Conservation (phyloP, 2,113 vertebrate species). For the Gorilla gorilla region DNA sequence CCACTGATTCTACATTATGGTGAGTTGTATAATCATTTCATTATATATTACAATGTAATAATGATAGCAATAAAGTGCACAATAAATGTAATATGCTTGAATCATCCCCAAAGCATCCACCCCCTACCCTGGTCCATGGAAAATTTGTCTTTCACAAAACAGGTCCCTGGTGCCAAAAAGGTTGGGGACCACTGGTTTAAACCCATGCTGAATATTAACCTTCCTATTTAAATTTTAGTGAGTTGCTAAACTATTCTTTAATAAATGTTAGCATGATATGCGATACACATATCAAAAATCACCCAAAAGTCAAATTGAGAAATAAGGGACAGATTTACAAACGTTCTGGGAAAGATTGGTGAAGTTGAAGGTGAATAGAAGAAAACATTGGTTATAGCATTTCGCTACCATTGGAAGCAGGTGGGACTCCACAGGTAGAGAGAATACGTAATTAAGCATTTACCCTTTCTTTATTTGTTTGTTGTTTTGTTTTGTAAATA, state of each 20-base stretch:
- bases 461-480: neutral
- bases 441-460: neutral
- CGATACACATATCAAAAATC: neutral
- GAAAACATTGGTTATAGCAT: neutral
- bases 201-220: neutral
- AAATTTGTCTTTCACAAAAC: too few relatives aligned
- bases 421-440: neutral
- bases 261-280: neutral
- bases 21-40: too few relatives aligned
- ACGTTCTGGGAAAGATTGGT: neutral
- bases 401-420: neutral
- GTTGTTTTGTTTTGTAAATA: neutral
- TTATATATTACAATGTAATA: too few relatives aligned
- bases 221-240: constrained; percentile 28
- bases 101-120: too few relatives aligned
- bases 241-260: neutral
- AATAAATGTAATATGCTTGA: too few relatives aligned
- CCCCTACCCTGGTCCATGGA: too few relatives aligned
- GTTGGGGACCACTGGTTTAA: neutral
- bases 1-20: too few relatives aligned
- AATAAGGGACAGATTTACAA: neutral
- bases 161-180: too few relatives aligned
- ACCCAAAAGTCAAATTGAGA: neutral
- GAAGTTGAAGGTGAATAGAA: neutral
- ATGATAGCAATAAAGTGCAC: too few relatives aligned